Percentiles rank a stretch among this genome's conserved stretches.
phyloP scores from a whole-genome alignment of 1,140 invertebrate species.

The Hormaphis cornu region DNA sequence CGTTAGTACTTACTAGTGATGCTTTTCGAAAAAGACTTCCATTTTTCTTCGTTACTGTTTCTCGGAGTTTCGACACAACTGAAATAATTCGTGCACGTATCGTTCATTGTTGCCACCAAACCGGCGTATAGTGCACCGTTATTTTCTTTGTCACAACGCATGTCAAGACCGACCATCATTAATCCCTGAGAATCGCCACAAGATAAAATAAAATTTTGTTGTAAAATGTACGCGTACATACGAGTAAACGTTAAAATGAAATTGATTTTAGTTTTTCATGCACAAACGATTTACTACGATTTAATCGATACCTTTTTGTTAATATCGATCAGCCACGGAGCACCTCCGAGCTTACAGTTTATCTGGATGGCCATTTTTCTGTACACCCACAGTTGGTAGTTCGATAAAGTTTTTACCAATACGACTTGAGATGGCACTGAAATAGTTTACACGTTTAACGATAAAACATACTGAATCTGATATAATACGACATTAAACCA shows the following conservation, averaged over 20 bases:
- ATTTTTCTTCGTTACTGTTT: too few species aligned
- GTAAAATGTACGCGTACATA: too few species aligned
- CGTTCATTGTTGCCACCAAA: conserved; percentile 67
- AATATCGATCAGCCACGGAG: conserved; percentile 66
- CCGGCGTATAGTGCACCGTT: conserved; percentile 56
- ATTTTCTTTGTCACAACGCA: conserved; percentile 65
- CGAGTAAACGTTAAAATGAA: too few species aligned
- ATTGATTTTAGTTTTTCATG: too few species aligned
- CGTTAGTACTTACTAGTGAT: too few species aligned
- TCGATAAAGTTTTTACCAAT: conserved; percentile 47
- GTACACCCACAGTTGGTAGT: conserved; percentile 58
- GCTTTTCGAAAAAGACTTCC: too few species aligned
- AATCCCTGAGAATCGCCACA: conserved; percentile 41
- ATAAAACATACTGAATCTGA: too few species aligned
- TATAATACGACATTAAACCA: too few species aligned
- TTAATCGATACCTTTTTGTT: conserved; percentile 51
- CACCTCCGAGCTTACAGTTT: conserved; percentile 80
- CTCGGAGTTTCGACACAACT: too few species aligned
- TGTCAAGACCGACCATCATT: conserved; percentile 81
- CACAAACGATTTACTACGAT: too few species aligned
- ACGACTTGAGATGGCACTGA: conserved; percentile 65
- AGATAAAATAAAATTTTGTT: not conserved
- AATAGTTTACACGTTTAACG: too few species aligned
- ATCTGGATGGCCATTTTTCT: conserved; percentile 78
- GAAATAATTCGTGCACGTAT: conserved; percentile 54